phyloP scores from a whole-genome alignment of 2,797 vertebrate species.

The Halcyon leucocephala region DNA sequence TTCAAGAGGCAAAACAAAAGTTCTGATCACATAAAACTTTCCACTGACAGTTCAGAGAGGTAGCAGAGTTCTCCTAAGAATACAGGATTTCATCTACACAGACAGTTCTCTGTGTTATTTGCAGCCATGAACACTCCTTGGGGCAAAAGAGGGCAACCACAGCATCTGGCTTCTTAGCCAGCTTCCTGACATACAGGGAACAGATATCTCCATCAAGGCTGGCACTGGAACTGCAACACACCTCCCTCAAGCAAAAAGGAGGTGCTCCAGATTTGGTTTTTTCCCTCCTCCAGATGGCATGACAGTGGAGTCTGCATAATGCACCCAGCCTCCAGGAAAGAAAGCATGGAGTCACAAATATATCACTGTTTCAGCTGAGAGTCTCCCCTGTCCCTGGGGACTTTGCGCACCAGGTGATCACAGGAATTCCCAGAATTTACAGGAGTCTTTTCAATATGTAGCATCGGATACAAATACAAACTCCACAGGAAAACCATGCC shows the following conservation, averaged over 20 bases:
- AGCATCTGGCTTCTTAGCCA: background rate
- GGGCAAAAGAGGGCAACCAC: background rate
- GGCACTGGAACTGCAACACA: background rate
- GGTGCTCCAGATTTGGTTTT: background rate
- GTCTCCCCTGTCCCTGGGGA: background rate
- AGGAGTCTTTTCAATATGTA: fast-evolving
- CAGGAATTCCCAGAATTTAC: background rate
- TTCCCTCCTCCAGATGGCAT: fast-evolving
- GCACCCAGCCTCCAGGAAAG: constrained; percentile 7
- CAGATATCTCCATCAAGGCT: background rate
- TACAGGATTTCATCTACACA: background rate
- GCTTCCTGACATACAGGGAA: background rate
- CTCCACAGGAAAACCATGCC: background rate
- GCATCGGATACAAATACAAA: background rate
- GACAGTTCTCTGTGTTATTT: fast-evolving
- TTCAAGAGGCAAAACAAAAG: background rate
- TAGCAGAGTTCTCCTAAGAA: background rate
- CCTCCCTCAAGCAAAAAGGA: constrained; percentile 25
- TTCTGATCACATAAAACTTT: fast-evolving
- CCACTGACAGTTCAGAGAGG: background rate
- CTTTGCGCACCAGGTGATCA: background rate
- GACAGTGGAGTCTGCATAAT: background rate
- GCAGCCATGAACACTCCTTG: background rate
- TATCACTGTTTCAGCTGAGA: background rate
- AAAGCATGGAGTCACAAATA: background rate